Evolutionary conservation across 1,140 invertebrate genomes (phyloP).

Genomic region (Anastrepha obliqua): DNA sequence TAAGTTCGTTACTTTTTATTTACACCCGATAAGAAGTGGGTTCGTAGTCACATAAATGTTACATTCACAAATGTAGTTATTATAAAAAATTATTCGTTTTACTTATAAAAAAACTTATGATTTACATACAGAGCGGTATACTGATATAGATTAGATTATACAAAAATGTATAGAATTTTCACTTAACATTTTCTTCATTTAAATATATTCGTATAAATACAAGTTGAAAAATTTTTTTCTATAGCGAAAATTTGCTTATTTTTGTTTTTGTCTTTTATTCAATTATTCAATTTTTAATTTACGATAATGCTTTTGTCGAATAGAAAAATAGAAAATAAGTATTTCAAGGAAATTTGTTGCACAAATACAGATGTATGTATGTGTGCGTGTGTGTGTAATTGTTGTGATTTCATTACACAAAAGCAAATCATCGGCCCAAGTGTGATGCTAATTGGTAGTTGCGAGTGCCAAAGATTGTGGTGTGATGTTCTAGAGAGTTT

Average conservation of each 20-base stretch:
- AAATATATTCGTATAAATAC: not conserved
- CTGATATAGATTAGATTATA: conserved; percentile 10
- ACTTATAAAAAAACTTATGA: conserved; percentile 48
- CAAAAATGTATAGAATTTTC: not conserved
- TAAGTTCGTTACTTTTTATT: conserved; percentile 43
- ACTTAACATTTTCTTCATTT: not conserved
- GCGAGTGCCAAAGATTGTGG: not conserved
- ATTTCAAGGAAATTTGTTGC: not conserved
- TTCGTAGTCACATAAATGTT: conserved; percentile 45
- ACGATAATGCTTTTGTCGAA: not conserved
- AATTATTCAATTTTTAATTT: not conserved
- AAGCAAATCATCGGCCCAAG: not conserved
- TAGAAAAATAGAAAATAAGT: not conserved
- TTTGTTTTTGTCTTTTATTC: not conserved
- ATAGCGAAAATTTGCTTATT: not conserved
- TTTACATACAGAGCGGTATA: conserved; percentile 26
- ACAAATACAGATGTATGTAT: not conserved
- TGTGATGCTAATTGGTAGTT: conserved; percentile 13
- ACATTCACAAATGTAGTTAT: conserved; percentile 6
- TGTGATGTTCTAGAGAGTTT: not conserved
- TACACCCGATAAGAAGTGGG: conserved; percentile 49
- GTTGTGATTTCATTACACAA: not conserved
- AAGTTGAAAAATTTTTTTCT: not conserved
- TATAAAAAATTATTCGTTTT: conserved; percentile 42
- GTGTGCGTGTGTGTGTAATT: not conserved